These are phyloP conservation scores for Grantiella picta DNA, from an alignment of 2,113 vertebrate genomes.

Conservation along the genomic window DNA sequence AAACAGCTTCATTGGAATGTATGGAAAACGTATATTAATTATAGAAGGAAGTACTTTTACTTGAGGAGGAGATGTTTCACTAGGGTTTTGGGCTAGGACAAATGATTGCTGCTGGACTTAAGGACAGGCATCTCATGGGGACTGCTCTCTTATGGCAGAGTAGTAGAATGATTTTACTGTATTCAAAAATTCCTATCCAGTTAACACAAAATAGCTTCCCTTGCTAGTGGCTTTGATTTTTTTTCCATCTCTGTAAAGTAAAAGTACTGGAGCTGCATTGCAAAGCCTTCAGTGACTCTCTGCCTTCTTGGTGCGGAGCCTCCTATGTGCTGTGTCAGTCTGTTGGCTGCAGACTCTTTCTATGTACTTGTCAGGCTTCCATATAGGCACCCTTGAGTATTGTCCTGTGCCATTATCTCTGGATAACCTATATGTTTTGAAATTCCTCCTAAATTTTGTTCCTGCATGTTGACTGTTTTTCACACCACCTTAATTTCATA, in stretches of 20 bases:
- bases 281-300: not conserved
- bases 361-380: not conserved
- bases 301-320: not conserved
- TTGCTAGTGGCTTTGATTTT: not conserved
- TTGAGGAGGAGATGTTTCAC: not conserved
- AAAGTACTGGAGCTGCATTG: not conserved
- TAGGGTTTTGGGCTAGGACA: not conserved
- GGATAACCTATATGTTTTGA: not conserved
- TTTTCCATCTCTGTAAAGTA: not conserved
- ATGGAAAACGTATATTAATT: not conserved
- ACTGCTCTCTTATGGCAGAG: not conserved
- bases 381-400: not conserved
- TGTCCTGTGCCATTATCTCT: not conserved
- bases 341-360: not conserved
- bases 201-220: not conserved
- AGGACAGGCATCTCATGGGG: not conserved
- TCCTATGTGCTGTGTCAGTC: rapidly evolving
- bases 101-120: not conserved
- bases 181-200: not conserved
- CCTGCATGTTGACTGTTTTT: not conserved
- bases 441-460: not conserved
- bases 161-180: not conserved
- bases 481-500: not conserved
- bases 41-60: not conserved
- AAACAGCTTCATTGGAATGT: not conserved